Evolutionary conservation across 2,888 invertebrate species (phyloP).

Genomic region (Trilocha varians): DNA sequence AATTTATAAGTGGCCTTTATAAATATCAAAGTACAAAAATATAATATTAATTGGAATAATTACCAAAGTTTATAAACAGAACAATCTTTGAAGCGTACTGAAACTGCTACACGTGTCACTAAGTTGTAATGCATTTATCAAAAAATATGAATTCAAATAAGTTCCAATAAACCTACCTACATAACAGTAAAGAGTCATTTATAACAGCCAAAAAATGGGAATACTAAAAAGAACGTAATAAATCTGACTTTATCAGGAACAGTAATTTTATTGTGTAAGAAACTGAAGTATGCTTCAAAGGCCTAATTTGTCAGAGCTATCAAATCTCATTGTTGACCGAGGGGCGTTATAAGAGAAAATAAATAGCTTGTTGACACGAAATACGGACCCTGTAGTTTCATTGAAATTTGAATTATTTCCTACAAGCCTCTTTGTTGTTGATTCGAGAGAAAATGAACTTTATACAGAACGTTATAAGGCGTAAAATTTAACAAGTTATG

Average conservation of each 20-base stretch:
- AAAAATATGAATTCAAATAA: too few relatives aligned
- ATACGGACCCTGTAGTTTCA: background rate
- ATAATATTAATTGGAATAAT: too few relatives aligned
- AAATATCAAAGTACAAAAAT: too few relatives aligned
- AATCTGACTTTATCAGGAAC: background rate
- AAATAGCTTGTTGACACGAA: background rate
- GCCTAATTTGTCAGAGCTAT: background rate
- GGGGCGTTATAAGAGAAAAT: background rate
- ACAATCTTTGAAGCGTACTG: too few relatives aligned
- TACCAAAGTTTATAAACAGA: too few relatives aligned
- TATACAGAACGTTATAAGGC: background rate
- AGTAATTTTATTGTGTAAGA: background rate
- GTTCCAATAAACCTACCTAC: too few relatives aligned
- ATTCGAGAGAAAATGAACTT: background rate
- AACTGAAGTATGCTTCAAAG: background rate
- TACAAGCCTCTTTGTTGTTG: constrained; percentile 9
- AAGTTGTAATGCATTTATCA: too few relatives aligned
- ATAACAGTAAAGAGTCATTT: too few relatives aligned
- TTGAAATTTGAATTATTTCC: background rate
- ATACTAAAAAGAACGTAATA: background rate
- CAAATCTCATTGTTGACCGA: background rate
- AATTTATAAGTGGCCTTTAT: too few relatives aligned
- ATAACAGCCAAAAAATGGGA: too few relatives aligned
- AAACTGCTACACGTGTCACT: too few relatives aligned
- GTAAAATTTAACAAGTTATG: constrained; percentile 7